Base-by-base conservation (phyloP, 2,888 invertebrate genomes). In the Nycteola revayana region DNA sequence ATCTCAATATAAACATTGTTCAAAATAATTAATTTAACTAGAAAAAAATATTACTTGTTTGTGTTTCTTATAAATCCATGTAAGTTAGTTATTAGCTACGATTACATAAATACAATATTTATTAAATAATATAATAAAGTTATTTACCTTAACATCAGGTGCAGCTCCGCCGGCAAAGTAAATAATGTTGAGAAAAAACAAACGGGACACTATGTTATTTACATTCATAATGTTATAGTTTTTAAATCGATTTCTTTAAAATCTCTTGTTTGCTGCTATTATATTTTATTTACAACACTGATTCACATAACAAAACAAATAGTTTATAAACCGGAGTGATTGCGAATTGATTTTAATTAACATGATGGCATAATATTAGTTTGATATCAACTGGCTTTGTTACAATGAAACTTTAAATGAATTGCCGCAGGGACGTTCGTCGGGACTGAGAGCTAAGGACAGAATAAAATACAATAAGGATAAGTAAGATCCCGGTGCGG, bases 391-490 rank as follows among this genome's bases (percentile, higher is more conserved):
- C 61, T 61, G 54, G 54, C 67, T 69, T 67, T 66, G 62, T 72
- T 66, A 56, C 41, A 61, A 56, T 58, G 60, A 53, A 60, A 61
- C 51, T 48, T 49, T 49, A 37, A 44, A 46, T 42, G 46, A 63
- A 62, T 57, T 57, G 55, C 59, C 47, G 56, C 55, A 55, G 65
- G 68, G 67, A 74, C 83, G 82, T 77, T 73, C 75, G 71, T 45
- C 68, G 65, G 65, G 70, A 70, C 69, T 67, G 77, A 75, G 75
- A 71, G 78, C 75, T 71, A 71, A 67, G 73, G 75, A 75, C 76
- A 66, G 80, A 86, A 80, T 85, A 86, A 80, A 78, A 76, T 73
- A 76, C 73, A 83, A 74, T 70, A 77, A 76, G 75, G 76, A 79
- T 73, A 73, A 75, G 67, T 73, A 73, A 75, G 67, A 69, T 72